Evolutionary conservation across 2,113 vertebrate species (phyloP), one percentile per base, ranked within the genome.

Genomic region (Lophura nycthemera): DNA sequence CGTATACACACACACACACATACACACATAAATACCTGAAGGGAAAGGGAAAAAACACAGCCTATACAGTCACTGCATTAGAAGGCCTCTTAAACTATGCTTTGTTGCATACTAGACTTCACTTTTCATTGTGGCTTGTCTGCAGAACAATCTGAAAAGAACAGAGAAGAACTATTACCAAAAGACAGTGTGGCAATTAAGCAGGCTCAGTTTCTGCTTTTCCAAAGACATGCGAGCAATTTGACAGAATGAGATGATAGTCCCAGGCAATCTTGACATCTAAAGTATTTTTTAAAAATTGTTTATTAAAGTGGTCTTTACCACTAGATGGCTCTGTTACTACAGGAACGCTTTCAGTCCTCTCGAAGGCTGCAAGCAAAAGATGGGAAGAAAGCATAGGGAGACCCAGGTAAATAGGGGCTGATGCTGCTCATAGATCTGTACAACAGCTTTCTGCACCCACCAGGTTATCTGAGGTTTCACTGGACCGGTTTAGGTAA

Each of bases 311-410:
- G 47, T 50, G 5, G 16, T 8, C 71, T 88, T 82, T 65, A 24
- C 96, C 97, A 88, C 93, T 97, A 97, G 96, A 47, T 97, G 97
- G 96, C 96, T 56, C 84, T 94, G 34, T 94, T 93, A 61, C 24
- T 83, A 63, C 15, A 78, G 79, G 50, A 95, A 92, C 24, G 30
- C 21, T 32, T 75, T 25, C 13, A 72, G 90, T 48, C 57, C 24
- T 3, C 52, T 79, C 22, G 50, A 65, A 36, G 36, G 64, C 71
- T 78, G 7, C 22, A 32, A 67, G 85, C 42, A 60, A 54, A 89
- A 59, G 29, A 34, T 12, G 50, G 67, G 21, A 77, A 76, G 22
- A 60, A 74, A 52, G 72, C 9, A 16, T 17, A 29, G 16, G n/a
- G 36, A 80, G 36, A 67, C 17, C 10, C 27, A 52, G 17, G 56